Evolutionary conservation across 2,797 vertebrate genomes (phyloP), one percentile per base, ranked within the genome.

Genomic region (Molossus alvarezi): DNA sequence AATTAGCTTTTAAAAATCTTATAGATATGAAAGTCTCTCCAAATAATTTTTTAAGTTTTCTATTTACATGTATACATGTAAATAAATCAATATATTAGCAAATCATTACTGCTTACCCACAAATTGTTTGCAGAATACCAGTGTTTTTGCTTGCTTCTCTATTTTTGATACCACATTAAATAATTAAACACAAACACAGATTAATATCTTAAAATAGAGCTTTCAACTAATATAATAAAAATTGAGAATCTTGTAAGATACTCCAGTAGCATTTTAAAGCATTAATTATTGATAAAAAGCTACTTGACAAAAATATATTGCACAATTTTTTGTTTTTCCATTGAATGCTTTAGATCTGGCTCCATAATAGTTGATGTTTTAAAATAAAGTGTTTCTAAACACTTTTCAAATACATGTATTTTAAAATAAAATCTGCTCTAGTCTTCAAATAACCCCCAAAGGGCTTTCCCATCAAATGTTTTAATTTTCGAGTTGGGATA

Each of bases 381-480:
- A 23, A 87, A 90, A 84, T 73, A 62, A 81, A 77, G 15, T 65
- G 75, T 71, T 80, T 87, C 65, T 83, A 80, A 86, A 55, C 55
- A n/a, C 14, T 9, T 7, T 29, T 79, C 29, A 48, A 69, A 3
- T 45, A 11, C 0, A 25, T 3, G 15, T 3, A 41, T 55, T 90
- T 90, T 37, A 27, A 90, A 72, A 60, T 60, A 58, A 64, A 75
- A 90, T 9, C 6, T 79, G 5, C 14, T 55, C 12, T 5, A 53
- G 29, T 87, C 41, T 33, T 88, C 33, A 8, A 23, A 13, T 37
- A 17, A 1, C 5, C 4, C 1, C 0, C 13, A 14, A 86, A 89
- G 12, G 37, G 18, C 15, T 67, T 96, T 85, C 37, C 37, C 7
- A 29, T 69, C 21, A 45, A 21, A 9, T 9, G 1, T 25, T 57